phyloP scores from a whole-genome alignment of 1,140 invertebrate genomes.

The Zaprionus ornatus region DNA sequence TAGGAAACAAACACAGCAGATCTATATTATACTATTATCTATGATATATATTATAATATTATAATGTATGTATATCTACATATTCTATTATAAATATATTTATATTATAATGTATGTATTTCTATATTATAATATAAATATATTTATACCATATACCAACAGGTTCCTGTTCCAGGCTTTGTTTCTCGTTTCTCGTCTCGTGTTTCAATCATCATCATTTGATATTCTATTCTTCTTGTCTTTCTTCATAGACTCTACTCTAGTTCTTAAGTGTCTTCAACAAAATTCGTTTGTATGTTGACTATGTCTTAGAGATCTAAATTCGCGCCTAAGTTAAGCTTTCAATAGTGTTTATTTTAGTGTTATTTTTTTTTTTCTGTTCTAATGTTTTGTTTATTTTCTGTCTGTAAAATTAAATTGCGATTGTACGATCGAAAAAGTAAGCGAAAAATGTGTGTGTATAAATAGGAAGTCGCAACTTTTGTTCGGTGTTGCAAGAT shows the following conservation, averaged over 20 bases:
- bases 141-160: too few species aligned
- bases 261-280: conserved; percentile 20
- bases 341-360: neutral
- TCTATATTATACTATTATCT: neutral
- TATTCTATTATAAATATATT: too few species aligned
- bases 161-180: neutral
- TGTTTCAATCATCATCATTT: neutral
- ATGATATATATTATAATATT: too few species aligned
- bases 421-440: conserved; percentile 1
- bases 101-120: too few species aligned
- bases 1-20: neutral
- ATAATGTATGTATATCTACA: too few species aligned
- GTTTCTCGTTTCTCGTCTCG: neutral
- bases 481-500: neutral
- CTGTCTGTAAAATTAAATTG: neutral
- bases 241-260: conserved; percentile 13
- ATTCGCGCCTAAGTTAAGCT: conserved; percentile 15
- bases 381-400: neutral
- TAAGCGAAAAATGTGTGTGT: neutral
- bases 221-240: conserved; percentile 8
- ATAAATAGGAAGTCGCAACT: neutral
- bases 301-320: conserved; percentile 22
- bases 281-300: conserved; percentile 24
- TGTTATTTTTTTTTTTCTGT: neutral
- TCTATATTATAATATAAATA: neutral